phyloP scores from a whole-genome alignment of 2,888 invertebrate genomes.

The Ischnus inquisitorius region DNA sequence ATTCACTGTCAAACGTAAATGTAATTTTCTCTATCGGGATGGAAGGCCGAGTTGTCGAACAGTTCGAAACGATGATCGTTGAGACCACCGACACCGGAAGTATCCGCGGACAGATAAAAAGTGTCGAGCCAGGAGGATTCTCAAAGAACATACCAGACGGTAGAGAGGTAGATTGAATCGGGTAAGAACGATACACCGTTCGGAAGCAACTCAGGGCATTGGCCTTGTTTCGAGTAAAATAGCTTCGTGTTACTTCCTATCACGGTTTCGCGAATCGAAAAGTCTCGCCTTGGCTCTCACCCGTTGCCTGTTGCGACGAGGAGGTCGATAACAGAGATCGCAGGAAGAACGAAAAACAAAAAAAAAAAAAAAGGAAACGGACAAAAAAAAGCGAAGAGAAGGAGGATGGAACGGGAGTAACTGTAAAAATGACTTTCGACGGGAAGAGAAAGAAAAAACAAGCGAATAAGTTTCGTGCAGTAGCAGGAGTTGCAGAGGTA shows the following conservation, averaged over 20 bases:
- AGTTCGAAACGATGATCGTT: conserved; percentile 8
- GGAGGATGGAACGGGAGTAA: conserved; percentile 41
- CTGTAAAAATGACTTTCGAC: conserved; percentile 56
- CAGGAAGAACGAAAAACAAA: conserved; percentile 43
- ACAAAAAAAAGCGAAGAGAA: conserved; percentile 15
- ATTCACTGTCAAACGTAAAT: background rate
- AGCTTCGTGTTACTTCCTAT: conserved; percentile 75
- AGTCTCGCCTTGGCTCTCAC: conserved; percentile 46
- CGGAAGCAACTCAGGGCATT: conserved; percentile 40
- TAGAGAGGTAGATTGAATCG: conserved; percentile 73
- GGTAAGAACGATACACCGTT: conserved; percentile 70
- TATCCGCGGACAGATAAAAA: conserved; percentile 22
- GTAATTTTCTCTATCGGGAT: background rate
- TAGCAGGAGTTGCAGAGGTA: conserved; percentile 6
- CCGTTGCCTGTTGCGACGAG: conserved; percentile 53
- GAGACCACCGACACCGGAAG: background rate
- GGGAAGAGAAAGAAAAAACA: conserved; percentile 20
- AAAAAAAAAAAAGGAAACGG: conserved; percentile 13
- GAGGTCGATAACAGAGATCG: conserved; percentile 53
- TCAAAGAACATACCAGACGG: conserved; percentile 15
- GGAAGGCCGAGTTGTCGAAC: background rate
- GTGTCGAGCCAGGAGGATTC: background rate
- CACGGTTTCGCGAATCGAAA: conserved; percentile 69
- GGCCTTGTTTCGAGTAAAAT: conserved; percentile 59
- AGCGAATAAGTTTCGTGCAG: conserved; percentile 35